Base-by-base conservation (phyloP, 2,797 vertebrate species). In the Tolypeutes matacus region DNA sequence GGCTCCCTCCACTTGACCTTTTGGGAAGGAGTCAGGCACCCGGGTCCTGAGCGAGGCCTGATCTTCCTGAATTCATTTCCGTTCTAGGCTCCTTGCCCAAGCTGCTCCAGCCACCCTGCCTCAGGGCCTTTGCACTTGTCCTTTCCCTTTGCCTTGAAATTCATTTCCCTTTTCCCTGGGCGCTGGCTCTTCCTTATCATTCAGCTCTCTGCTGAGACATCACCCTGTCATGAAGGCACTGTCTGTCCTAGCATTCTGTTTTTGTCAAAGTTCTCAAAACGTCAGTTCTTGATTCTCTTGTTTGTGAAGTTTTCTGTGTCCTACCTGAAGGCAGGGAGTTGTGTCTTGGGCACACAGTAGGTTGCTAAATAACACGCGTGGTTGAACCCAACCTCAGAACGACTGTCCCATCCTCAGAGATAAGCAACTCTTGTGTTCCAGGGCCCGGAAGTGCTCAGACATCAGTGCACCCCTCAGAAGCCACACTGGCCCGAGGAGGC, bases 241-340 rank as follows among this genome's bases (percentile, higher is more conserved):
- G 18, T 36, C 31, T 49, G 11, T 49, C 69, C 62, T 39, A 9
- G 65, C 31, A 20, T 64, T 85, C 85, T 77, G 56, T 42, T 84
- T 69, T 86, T 53, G 5, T 49, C 76, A 42, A 70, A 78, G 9
- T 65, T 85, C 49, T 34, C 53, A n/a, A 20, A 58, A 81, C 89
- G 91, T 80, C 62, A 2, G 39, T 87, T 91, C 78, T 91, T 86
- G 23, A 86, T 94, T 89, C 62, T n/a, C 72, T 84, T 58, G 60
- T 96, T 84, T 77, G 12, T 21, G 17, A 49, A 15, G 58, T 39
- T 39, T 42, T 36, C 73, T 69, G 34, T 31, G 73, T 89, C 36
- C 56, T 29, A 39, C 58, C 9, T 1, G 23, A 65, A 20, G 67
- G 56, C 75, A 49, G 34, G 31, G 20, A n/a, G 31, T 75, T 85